A percentile compares a stretch with the other conserved stretches of the same genome.
Evolutionary conservation across 2,888 invertebrate species (phyloP).

Genomic region (Drosophila multiciliata): DNA sequence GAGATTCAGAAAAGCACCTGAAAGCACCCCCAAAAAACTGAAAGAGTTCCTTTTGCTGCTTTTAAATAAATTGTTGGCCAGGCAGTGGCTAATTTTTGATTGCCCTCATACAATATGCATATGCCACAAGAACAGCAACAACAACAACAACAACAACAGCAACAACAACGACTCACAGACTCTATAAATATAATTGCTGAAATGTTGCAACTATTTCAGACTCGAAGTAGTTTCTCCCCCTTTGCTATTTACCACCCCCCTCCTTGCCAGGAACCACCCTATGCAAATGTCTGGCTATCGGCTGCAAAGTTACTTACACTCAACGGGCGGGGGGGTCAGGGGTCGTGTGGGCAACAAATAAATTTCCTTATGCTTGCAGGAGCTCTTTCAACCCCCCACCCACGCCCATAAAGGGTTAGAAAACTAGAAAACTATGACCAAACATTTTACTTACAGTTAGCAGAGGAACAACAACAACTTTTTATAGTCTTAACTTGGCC

Average conservation of each 20-base stretch:
- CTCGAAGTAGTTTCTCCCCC: constrained; percentile 4
- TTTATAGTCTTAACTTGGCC: constrained; percentile 42
- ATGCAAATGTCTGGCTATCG: constrained; percentile 25
- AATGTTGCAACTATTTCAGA: constrained; percentile 63
- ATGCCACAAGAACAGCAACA: neutral
- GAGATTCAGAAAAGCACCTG: neutral
- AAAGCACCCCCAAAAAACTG: constrained; percentile 1
- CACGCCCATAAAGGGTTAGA: constrained; percentile 11
- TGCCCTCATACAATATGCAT: constrained; percentile 29
- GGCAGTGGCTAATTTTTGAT: constrained; percentile 55
- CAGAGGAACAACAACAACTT: constrained; percentile 53
- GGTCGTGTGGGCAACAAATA: constrained; percentile 53
- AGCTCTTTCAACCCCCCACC: neutral
- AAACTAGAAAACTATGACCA: constrained; percentile 61
- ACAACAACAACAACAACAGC: neutral
- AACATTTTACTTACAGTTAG: constrained; percentile 71
- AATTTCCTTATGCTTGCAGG: constrained; percentile 57
- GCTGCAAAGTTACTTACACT: constrained; percentile 56
- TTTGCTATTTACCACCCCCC: neutral
- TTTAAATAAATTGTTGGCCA: constrained; percentile 23
- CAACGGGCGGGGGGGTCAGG: constrained; percentile 28
- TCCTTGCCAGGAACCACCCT: neutral
- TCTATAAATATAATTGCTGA: constrained; percentile 70
- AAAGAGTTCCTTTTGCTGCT: constrained; percentile 1
- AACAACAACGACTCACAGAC: constrained; percentile 7